A percentile compares a stretch with the other conserved stretches of the same genome.
Conservation (phyloP, 2,888 invertebrate genomes). For the Scaptomyza cyrtandrae region DNA sequence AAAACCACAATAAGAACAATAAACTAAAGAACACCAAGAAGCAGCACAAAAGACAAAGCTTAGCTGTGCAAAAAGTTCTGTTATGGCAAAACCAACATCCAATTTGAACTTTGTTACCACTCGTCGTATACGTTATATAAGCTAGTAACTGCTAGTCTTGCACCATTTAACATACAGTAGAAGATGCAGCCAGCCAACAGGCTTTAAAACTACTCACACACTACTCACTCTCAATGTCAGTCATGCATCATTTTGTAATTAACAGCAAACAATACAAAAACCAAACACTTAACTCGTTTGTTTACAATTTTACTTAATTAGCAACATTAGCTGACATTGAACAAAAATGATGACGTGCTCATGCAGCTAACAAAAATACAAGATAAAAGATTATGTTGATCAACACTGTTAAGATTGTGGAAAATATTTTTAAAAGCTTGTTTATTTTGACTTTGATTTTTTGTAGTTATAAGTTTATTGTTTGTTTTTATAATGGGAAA, state of each 20-base stretch:
- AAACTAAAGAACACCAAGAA: slow-evolving; percentile 18
- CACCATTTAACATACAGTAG: slow-evolving; percentile 19
- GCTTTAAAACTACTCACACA: slow-evolving; percentile 6
- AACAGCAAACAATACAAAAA: slow-evolving; percentile 30
- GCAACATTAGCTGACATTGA: slow-evolving; percentile 43
- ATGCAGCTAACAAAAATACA: slow-evolving; percentile 10
- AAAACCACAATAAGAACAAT: slow-evolving; percentile 44
- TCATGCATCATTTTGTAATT: slow-evolving; percentile 51
- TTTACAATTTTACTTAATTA: slow-evolving; percentile 54
- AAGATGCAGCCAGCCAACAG: slow-evolving; percentile 3
- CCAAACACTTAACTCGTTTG: slow-evolving; percentile 36
- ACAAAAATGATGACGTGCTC: slow-evolving; percentile 11
- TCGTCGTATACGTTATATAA: slow-evolving; percentile 49
- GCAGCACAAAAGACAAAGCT: slow-evolving; percentile 13
- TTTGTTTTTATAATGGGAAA: no score
- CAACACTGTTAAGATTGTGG: not conserved
- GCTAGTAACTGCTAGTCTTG: slow-evolving; percentile 8
- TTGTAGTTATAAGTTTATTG: no score
- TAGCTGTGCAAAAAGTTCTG: slow-evolving; percentile 27
- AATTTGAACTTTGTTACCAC: slow-evolving; percentile 41
- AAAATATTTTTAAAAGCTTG: not conserved
- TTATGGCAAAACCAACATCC: slow-evolving; percentile 28
- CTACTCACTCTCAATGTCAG: slow-evolving; percentile 46
- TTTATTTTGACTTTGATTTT: no score
- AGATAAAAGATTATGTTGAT: not conserved